phyloP scores from a whole-genome alignment of 2,113 vertebrate genomes.

The Ivindomyrus marchei region DNA sequence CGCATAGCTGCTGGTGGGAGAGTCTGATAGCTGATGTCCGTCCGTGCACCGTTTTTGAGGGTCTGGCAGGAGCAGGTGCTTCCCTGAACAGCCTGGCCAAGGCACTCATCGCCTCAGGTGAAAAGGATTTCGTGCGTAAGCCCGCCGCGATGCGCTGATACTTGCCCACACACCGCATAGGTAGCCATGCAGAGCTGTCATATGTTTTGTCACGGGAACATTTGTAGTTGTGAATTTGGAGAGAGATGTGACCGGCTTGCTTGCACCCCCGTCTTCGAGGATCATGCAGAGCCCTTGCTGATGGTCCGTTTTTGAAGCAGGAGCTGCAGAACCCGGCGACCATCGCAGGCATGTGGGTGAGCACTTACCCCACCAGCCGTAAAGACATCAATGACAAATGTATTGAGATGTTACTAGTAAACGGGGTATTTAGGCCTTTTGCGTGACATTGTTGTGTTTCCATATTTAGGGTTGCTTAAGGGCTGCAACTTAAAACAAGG shows the following conservation, averaged over 20 bases:
- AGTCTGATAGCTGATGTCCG: neutral
- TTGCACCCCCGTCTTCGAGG: neutral
- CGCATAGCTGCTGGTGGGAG: neutral
- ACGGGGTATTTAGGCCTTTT: neutral
- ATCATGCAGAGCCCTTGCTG: neutral
- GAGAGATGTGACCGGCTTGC: neutral
- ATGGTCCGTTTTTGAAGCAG: neutral
- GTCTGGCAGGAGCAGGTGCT: conserved; percentile 12
- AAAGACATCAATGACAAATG: neutral
- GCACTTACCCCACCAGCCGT: neutral
- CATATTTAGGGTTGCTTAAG: neutral
- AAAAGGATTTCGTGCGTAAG: neutral
- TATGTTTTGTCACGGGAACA: neutral
- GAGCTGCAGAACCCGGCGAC: neutral
- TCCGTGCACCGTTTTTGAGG: neutral
- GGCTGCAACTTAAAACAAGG: neutral
- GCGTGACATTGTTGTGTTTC: neutral
- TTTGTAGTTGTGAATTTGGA: neutral
- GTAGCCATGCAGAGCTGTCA: neutral
- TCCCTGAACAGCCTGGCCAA: neutral
- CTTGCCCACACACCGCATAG: neutral
- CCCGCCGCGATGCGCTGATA: neutral
- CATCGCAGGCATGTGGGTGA: neutral
- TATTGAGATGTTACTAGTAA: neutral
- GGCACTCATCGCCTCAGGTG: neutral